Evolutionary conservation across 2,113 vertebrate species (phyloP).

Genomic region (Gavialis gangeticus): DNA sequence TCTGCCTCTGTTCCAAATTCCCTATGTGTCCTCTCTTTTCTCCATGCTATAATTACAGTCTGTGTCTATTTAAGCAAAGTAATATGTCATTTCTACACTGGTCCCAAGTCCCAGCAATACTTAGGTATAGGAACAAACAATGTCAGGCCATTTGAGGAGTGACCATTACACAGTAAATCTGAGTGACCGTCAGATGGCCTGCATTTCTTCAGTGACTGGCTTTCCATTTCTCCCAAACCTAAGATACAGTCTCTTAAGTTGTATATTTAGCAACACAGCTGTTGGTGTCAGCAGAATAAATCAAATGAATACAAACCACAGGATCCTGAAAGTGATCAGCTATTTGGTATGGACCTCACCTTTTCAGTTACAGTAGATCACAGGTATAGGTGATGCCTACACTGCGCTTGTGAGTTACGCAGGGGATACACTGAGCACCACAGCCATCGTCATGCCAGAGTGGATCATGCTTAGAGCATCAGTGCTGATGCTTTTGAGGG

Average conservation of each 20-base stretch:
- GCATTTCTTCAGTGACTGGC: background rate
- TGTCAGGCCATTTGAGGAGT: background rate
- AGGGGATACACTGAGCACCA: background rate
- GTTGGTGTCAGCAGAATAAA: background rate
- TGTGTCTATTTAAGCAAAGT: background rate
- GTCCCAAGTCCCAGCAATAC: background rate
- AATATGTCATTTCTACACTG: background rate
- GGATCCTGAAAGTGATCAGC: slow-evolving; percentile 13
- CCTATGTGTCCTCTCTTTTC: background rate
- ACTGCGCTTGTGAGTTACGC: background rate
- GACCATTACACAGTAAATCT: background rate
- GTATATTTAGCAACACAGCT: background rate
- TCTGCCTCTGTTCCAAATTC: background rate
- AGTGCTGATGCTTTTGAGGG: fast-evolving
- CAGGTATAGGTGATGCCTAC: background rate
- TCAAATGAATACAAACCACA: slow-evolving; percentile 17
- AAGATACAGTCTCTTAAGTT: background rate
- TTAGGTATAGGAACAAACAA: background rate
- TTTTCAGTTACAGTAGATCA: background rate
- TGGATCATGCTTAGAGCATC: fast-evolving
- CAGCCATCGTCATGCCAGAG: background rate
- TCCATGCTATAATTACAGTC: no score
- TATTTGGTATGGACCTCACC: background rate
- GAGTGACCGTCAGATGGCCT: background rate
- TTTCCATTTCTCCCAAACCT: background rate